Conservation (phyloP, 2,888 invertebrate species). For the Drosophila putrida region DNA sequence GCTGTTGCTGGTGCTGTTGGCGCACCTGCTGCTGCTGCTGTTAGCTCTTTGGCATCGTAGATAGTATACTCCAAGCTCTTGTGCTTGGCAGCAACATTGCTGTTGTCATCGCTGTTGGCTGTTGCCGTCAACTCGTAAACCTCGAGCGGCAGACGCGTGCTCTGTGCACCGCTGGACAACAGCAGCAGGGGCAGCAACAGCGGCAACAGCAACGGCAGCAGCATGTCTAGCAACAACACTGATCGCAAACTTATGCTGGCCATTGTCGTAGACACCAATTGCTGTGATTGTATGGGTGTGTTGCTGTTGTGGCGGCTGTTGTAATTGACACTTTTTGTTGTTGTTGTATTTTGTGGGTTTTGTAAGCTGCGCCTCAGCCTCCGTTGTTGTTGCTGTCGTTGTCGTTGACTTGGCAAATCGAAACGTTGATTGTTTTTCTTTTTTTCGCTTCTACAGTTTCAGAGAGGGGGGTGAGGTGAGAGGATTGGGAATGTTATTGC, state of each 20-base stretch:
- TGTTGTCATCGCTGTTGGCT: conserved; percentile 39
- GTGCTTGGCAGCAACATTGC: conserved; percentile 54
- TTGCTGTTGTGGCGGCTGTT: conserved; percentile 57
- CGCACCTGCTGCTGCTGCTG: conserved; percentile 40
- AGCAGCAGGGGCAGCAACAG: conserved; percentile 37
- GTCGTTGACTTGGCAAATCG: conserved; percentile 46
- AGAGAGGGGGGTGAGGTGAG: too few relatives aligned
- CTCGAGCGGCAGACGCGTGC: conserved; percentile 85
- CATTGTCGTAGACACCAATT: conserved; percentile 24
- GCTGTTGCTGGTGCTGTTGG: conserved; percentile 34
- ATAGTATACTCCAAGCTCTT: conserved; percentile 80
- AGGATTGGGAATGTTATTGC: conserved; percentile 6
- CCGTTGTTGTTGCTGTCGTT: conserved; percentile 20
- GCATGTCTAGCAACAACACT: conserved; percentile 41
- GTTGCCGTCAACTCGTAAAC: conserved; percentile 84
- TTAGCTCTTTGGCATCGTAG: conserved; percentile 71
- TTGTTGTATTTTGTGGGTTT: conserved; percentile 34
- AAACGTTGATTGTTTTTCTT: conserved; percentile 54
- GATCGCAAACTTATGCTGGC: conserved; percentile 46
- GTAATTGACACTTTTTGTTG: conserved; percentile 82
- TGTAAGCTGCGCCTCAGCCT: conserved; percentile 27
- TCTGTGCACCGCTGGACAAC: conserved; percentile 49
- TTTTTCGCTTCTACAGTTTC: conserved; percentile 8
- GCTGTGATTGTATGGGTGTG: conserved; percentile 42
- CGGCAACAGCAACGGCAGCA: conserved; percentile 38